These are phyloP conservation scores for Cavia porcellus DNA, from an alignment of 2,113 vertebrate genomes.

Conservation along the genomic window DNA sequence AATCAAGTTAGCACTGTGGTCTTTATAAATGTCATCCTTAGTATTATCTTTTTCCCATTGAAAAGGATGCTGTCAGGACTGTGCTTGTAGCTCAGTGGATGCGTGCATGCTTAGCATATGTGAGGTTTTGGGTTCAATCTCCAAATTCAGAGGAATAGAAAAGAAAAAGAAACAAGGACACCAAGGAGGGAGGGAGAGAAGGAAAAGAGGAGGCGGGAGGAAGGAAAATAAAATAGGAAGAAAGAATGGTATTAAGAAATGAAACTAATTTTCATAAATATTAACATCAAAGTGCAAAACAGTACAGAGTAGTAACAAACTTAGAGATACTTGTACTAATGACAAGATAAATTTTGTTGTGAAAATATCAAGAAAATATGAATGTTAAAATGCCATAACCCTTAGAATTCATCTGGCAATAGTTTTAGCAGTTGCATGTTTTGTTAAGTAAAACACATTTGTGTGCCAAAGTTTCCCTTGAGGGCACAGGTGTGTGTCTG, in stretches of 20 bases:
- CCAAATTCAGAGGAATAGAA: neutral
- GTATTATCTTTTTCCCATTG: neutral
- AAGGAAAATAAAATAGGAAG: neutral
- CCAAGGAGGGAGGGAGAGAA: neutral
- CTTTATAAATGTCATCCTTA: neutral
- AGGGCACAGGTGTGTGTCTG: neutral
- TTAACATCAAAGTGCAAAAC: neutral
- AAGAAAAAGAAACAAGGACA: neutral
- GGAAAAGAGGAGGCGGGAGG: neutral
- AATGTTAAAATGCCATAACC: neutral
- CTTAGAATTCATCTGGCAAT: neutral
- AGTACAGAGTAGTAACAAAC: neutral
- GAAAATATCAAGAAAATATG: conserved; percentile 4
- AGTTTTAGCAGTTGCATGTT: conserved; percentile 13
- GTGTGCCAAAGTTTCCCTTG: neutral
- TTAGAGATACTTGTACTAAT: neutral
- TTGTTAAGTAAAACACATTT: conserved; percentile 28
- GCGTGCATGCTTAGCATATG: neutral
- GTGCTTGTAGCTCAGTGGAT: neutral
- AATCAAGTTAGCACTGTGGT: neutral
- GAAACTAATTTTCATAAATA: neutral
- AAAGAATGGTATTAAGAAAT: neutral
- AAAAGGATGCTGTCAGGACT: neutral
- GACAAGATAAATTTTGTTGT: neutral
- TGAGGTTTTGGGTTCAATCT: neutral